Evolutionary conservation across 2,888 invertebrate genomes (phyloP), one percentile per base, ranked within the genome.

Genomic region (Heliconius ethilla): DNA sequence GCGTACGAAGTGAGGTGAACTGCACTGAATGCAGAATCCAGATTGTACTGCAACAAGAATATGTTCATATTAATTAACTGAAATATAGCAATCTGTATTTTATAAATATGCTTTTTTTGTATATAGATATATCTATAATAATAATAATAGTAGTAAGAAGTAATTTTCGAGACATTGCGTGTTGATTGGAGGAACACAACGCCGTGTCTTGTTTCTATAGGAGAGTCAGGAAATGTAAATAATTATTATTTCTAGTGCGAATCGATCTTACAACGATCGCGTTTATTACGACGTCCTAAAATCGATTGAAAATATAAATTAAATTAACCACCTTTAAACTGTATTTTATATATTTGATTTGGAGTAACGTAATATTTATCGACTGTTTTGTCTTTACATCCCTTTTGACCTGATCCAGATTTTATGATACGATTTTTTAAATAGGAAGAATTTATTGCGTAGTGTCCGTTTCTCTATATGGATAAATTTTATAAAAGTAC

Each of bases 361-460:
- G 3, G 22, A n/a, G n/a, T 33, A 22, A 33, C 33, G 10, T 33
- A 33, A 9, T 66, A 67, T 40, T 67, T 67, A 67, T 67, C 22
- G 29, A 66, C 11, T 40, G 11, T 67, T 67, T 37, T 40, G 13
- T 37, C n/a, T 67, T 33, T 67, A 67, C 37, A 11, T 25, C 6
- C 40, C 66, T 70, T 33, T 70, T 70, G 70, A 70, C 70, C 70
- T 55, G 29, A n/a, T 33, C 55, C 33, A 6, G 18, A 55, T 70
- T 29, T 9, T 70, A 29, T 51, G 55, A 29, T 70, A 70, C 3
- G 22, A 70, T 33, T 45, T 55, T 55, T 70, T 55, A 3, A n/a
- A 70, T n/a, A 59, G n/a, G n/a, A 70, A 70, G n/a, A 33, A 33
- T 1, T 11, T n/a, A 55, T 70, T 3, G 3, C 11, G 51, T 29